Base-by-base conservation (phyloP, 1,140 invertebrate genomes). In the Meteorus sp. region DNA sequence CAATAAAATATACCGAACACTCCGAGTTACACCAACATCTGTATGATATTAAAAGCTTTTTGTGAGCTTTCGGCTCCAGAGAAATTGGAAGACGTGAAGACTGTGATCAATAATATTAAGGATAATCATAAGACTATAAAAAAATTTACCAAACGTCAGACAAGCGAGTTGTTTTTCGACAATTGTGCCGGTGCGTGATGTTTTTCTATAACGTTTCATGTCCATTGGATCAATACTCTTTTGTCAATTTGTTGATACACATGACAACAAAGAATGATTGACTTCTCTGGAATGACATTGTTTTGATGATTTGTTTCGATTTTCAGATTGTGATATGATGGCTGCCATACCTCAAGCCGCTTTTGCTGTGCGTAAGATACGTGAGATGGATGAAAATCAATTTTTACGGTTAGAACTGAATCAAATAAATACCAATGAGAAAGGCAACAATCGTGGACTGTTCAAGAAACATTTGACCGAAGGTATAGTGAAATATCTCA, bases 341-440 rank as follows among this genome's bases (percentile, higher is more conserved):
- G 74, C 82, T 8, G 70, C 81, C 13, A 72, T 85, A 54, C 84
- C 84, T 0, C 84, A 85, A 61, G 80, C 78, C 59, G 83, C 78
- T 19, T 85, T 83, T 63, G 80, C 82, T 3, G 77, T 74, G n/a
- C 72, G 75, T 44, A 85, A 86, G 76, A 67, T 85, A 15, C 81
- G 82, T 2, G 68, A 74, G 52, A 77, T 81, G 64, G 70, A 76
- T 29, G 75, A 83, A 37, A 72, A 72, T 5, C 73, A 74, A 52
- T 54, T 73, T 58, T 65, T 76, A 29, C 56, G 73, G 37, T 62
- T 72, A 1, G 66, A 75, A n/a, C 69, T 76, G 47, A 66, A 76
- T 8, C 45, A 62, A 23, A 67, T 66, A 17, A 75, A 77, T 50
- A 75, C 64, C 1, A 44, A 52, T 15, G 59, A 54, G 11, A 67